A percentile compares a stretch with the other conserved stretches of the same genome.
Conservation (phyloP, 2,797 vertebrate genomes). For the Clarias laeviceps region DNA sequence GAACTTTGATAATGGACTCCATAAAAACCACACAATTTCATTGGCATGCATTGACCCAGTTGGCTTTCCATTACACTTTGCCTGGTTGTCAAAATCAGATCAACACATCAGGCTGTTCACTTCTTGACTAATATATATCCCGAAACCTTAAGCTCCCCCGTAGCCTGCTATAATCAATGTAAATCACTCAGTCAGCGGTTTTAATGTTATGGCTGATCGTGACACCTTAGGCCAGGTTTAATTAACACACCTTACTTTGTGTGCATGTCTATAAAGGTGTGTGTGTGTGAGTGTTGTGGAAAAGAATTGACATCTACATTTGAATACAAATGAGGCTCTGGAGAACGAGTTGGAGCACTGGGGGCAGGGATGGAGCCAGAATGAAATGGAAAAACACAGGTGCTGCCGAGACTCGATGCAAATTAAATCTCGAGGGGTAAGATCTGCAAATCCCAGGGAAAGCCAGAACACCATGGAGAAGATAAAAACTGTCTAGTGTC, state of each 20-base stretch:
- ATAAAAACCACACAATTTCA: too few species aligned
- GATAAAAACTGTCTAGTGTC: neutral
- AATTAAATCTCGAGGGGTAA: neutral
- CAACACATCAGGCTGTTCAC: too few species aligned
- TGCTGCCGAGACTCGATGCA: neutral
- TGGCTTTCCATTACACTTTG: too few species aligned
- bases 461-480: neutral
- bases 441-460: neutral
- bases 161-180: too few species aligned
- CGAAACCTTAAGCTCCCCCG: too few species aligned
- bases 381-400: slow-evolving; percentile 40
- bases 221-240: neutral
- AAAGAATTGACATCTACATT: neutral
- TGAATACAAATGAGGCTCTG: slow-evolving; percentile 9
- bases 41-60: too few species aligned
- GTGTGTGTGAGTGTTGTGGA: neutral
- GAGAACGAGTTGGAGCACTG: neutral
- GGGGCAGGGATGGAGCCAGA: neutral
- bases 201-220: too few species aligned
- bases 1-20: too few species aligned
- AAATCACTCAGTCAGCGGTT: too few species aligned
- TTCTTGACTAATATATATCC: too few species aligned
- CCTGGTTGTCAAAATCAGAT: too few species aligned
- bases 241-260: neutral
- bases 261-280: neutral